A percentile compares a stretch with the other conserved stretches of the same genome.
Evolutionary conservation across 2,113 vertebrate genomes (phyloP).

Genomic region (Semnopithecus entellus): DNA sequence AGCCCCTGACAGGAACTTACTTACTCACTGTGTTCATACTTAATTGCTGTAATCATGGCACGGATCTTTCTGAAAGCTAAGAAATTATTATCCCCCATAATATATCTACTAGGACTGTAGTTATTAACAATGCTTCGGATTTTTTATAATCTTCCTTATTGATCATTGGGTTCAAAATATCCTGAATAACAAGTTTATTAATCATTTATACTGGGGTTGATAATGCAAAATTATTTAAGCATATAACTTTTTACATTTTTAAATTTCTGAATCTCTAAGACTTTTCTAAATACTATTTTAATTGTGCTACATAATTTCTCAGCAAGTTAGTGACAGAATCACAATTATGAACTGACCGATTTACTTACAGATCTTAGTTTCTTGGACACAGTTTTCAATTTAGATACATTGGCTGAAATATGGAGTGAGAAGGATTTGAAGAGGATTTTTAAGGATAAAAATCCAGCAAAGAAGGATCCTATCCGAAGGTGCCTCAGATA

Average conservation of each 20-base stretch:
- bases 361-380: background rate
- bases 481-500: background rate
- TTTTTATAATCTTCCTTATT: background rate
- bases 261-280: slow-evolving; percentile 14
- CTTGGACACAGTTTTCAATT: background rate
- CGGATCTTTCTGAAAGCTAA: background rate
- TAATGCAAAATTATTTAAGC: background rate
- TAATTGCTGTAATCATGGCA: background rate
- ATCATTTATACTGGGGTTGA: background rate
- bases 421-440: background rate
- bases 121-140: background rate
- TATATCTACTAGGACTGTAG: background rate
- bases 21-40: background rate
- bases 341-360: background rate
- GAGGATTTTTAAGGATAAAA: background rate
- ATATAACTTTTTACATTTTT: background rate
- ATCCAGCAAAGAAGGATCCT: background rate
- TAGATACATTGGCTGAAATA: background rate
- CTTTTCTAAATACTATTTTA: background rate
- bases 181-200: background rate
- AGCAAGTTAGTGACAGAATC: background rate
- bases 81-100: background rate
- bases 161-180: slow-evolving; percentile 26
- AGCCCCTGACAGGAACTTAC: background rate
- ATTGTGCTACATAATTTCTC: background rate